Evolutionary conservation across 1,140 invertebrate species (phyloP), one percentile per base, ranked within the genome.

Genomic region (Zaprionus kolodkinae): DNA sequence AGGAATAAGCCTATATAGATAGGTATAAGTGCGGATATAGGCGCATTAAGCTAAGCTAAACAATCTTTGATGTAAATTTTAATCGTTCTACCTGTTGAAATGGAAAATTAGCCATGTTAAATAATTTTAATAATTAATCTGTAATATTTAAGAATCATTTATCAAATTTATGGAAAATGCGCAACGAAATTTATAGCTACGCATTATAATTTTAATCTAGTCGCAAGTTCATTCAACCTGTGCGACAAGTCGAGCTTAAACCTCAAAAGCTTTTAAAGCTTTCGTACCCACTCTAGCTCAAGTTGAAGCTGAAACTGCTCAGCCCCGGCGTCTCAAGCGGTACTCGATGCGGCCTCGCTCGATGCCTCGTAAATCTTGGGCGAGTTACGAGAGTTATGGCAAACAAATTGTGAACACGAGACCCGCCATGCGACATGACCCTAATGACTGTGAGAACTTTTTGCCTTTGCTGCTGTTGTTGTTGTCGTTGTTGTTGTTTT

Each of bases 401-500:
- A 86, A 68, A 79, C 84, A 75, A 87, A 88, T 80, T 78, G 85
- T 80, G 74, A 87, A 70, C 85, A 89, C 84, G 85, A 87, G 84
- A 72, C 85, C 54, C 62, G 76, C 64, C 68, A 73, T 72, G 56
- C 57, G 45, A 76, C 64, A 60, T 74, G 77, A 84, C 84, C 84
- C 70, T 87, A 87, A 87, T 87, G 84, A 84, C 67, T 80, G 84
- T 87, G 84, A 86, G 84, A 87, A 87, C 71, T 80, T 84, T 76
- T 84, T 72, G 62, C 60, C 45, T 36, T 21, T 72, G 50, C 35
- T 45, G n/a, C 72, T 77, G 52, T 27, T 74, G 30, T 35, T 63
- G 17, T 79, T 57, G 30, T 35, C 52, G 17, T 79, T 57, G 66
- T 25, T 50, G 36, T 57, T 70, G 59, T 33, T 40, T 50, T 45